Base-by-base conservation (phyloP, 2,113 vertebrate species). In the Halcyon malimbica region DNA sequence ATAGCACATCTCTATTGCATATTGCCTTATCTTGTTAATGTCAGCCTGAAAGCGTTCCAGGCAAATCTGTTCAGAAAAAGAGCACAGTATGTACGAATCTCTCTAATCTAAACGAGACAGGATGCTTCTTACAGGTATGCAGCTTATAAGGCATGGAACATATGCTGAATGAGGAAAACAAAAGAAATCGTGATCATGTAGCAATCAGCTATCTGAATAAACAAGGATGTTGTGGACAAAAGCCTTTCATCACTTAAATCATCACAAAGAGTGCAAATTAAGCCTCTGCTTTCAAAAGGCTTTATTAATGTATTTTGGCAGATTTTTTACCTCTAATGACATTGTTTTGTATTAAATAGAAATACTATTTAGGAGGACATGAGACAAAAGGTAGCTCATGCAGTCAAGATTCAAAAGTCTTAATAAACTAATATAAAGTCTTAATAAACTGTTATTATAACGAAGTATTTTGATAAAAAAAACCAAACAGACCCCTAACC, bases 391-490 rank as follows among this genome's bases (percentile, higher is more conserved):
- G 84, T 93, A 93, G 24, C 33, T 93, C 39, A 44, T 62, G 37
- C 51, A 74, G n/a, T 44, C 23, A 83, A 70, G 28, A 89, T 56
- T 46, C 17, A 77, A 39, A 89, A 90, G 69, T 90, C 91, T 96
- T 96, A 97, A 84, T 46, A 73, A 96, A 84, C 62, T 41, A 83
- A 96, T 95, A 93, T 93, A 79, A 96, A 92, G 15, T 91, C 94
- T 88, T 95, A 94, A 89, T 94, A 95, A 77, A 60, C 77, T 79
- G 67, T 94, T 92, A 93, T 97, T 94, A 91, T 88, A 93, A 95
- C 65, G 83, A 97, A 96, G 74, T 95, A 93, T 97, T 92, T 97
- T 96, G 90, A 97, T 97, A 80, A 97, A 91, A 94, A 74, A 73
- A 29, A 0, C 5, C 41, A 41, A 41, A 41, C 31, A 76, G 21